Percentiles rank a stretch among this genome's conserved stretches.
phyloP scores from a whole-genome alignment of 2,113 vertebrate genomes.

The Genyomyrus donnyi region DNA sequence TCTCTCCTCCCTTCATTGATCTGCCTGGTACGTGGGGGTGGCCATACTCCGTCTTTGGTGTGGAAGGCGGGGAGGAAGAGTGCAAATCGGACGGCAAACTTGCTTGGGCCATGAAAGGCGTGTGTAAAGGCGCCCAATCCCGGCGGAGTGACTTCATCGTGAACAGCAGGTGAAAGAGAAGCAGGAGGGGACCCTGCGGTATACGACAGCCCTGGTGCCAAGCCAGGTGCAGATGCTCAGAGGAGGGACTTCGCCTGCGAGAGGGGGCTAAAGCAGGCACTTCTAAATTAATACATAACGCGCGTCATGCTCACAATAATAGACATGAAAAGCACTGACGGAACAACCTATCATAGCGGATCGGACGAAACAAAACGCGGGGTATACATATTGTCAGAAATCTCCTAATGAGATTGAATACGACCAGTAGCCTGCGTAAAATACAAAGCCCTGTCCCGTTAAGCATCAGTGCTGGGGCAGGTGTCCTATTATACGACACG shows the following conservation, averaged over 20 bases:
- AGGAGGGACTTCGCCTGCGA: neutral
- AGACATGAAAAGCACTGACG: neutral
- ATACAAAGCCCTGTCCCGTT: neutral
- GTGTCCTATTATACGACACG: neutral
- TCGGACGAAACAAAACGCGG: neutral
- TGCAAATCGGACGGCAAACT: conserved; percentile 3
- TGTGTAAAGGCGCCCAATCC: neutral
- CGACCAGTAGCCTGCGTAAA: neutral
- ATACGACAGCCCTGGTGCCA: neutral
- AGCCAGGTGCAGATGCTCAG: neutral
- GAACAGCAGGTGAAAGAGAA: neutral
- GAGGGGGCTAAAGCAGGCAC: neutral
- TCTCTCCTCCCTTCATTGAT: conserved; percentile 49
- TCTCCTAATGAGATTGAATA: neutral
- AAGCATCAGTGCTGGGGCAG: neutral
- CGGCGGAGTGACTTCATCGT: neutral
- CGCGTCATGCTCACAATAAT: neutral
- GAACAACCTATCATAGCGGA: neutral
- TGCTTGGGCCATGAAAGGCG: conserved; percentile 16
- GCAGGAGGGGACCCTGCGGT: neutral
- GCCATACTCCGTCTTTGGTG: conserved; percentile 25
- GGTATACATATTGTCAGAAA: neutral
- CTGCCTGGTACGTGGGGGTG: conserved; percentile 25
- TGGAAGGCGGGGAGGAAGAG: neutral
- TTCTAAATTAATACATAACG: conserved; percentile 10